Evolutionary conservation across 2,888 invertebrate genomes (phyloP).

Genomic region (Cheilosia vulpina): DNA sequence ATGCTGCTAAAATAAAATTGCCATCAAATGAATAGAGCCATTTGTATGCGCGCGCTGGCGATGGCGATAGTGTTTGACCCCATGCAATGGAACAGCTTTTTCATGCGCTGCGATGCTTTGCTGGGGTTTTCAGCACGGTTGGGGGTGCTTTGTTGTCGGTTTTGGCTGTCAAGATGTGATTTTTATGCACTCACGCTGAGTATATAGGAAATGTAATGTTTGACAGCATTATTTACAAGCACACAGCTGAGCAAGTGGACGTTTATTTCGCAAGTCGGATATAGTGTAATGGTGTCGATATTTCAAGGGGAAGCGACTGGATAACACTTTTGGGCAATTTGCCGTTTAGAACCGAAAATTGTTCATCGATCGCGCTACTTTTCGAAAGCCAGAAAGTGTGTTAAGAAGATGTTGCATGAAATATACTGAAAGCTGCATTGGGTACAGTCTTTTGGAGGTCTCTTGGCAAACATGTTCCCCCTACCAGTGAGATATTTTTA

Average conservation of each 20-base stretch:
- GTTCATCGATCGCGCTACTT: no score
- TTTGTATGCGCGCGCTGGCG: constrained; percentile 51
- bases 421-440: no score
- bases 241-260: constrained; percentile 26
- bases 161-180: constrained; percentile 36
- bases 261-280: neutral
- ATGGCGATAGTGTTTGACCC: constrained; percentile 65
- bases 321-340: no score
- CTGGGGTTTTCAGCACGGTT: constrained; percentile 32
- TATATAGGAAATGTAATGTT: constrained; percentile 44
- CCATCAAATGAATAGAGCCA: constrained; percentile 50
- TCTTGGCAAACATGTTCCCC: no score
- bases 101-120: constrained; percentile 7
- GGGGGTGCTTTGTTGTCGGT: constrained; percentile 58
- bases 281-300: neutral
- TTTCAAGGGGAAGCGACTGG: no score
- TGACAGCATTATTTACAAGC: constrained; percentile 46
- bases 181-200: neutral
- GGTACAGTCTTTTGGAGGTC: no score
- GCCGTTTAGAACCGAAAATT: no score
- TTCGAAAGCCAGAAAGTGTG: no score
- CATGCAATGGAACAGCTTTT: constrained; percentile 51
- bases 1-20: neutral
- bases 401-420: no score
- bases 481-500: no score